These are phyloP conservation scores for Myrmophylax atrothorax DNA, from an alignment of 2,113 vertebrate genomes.

Conservation along the genomic window DNA sequence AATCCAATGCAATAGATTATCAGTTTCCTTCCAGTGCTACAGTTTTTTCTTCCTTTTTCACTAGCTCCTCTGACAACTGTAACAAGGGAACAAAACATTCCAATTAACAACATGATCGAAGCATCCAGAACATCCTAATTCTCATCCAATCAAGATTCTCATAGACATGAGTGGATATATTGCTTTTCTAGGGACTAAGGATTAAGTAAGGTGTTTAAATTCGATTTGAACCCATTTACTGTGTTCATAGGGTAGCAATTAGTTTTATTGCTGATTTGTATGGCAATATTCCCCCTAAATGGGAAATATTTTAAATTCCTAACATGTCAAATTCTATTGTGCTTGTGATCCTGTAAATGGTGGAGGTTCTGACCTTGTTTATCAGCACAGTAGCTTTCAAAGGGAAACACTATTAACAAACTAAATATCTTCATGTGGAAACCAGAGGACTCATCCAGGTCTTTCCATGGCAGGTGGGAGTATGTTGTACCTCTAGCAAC, in stretches of 20 bases:
- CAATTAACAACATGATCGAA: neutral
- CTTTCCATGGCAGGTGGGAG: neutral
- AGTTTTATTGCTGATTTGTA: neutral
- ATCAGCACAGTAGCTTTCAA: neutral
- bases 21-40: conserved; percentile 59
- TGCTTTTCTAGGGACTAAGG: neutral
- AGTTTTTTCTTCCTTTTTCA: conserved; percentile 50
- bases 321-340: neutral
- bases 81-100: conserved; percentile 62
- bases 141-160: neutral
- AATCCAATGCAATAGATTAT: conserved; percentile 71
- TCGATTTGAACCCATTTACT: neutral
- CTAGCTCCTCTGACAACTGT: conserved; percentile 79
- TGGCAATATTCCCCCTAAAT: neutral
- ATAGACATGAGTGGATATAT: neutral
- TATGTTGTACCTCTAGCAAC: neutral
- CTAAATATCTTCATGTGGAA: neutral
- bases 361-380: neutral
- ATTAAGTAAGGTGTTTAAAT: neutral
- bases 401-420: neutral
- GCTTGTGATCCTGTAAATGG: neutral
- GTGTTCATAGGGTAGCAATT: neutral
- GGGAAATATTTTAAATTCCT: neutral
- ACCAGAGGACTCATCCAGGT: neutral
- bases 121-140: neutral